Percentiles rank a stretch among this genome's conserved stretches.
Evolutionary conservation across 2,888 invertebrate species (phyloP).

Genomic region (Heliconius cydno): DNA sequence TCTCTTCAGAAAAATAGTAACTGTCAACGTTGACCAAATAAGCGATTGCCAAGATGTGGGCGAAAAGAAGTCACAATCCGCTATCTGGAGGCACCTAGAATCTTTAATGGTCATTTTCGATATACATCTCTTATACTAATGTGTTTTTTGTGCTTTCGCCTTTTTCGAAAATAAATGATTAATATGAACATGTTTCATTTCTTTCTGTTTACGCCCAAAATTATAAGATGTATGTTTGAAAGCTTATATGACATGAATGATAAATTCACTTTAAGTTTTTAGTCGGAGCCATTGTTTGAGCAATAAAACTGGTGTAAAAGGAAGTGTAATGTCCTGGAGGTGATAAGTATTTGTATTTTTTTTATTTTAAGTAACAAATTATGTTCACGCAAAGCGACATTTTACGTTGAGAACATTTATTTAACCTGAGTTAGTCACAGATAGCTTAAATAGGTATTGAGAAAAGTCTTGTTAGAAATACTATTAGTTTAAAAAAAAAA

Average conservation of each 20-base stretch:
- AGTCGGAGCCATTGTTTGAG: not conserved
- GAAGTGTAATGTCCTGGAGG: constrained; percentile 16
- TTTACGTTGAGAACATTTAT: not conserved
- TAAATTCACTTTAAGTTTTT: constrained; percentile 5
- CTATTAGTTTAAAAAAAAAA: too few species aligned
- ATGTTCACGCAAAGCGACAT: constrained; percentile 4
- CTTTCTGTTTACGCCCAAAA: constrained; percentile 27
- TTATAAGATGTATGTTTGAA: constrained; percentile 24
- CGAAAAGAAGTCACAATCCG: constrained; percentile 35
- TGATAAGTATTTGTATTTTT: constrained; percentile 8
- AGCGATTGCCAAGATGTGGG: constrained; percentile 36
- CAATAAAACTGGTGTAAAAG: constrained; percentile 12
- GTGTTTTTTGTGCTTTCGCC: constrained; percentile 34
- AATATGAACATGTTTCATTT: constrained; percentile 28
- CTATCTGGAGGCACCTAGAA: constrained; percentile 36
- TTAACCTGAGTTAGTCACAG: not conserved
- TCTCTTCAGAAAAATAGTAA: constrained; percentile 36
- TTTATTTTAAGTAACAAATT: constrained; percentile 19
- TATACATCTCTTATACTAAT: constrained; percentile 31
- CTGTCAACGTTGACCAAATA: constrained; percentile 42
- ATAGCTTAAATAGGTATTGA: not conserved
- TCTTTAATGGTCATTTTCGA: constrained; percentile 30
- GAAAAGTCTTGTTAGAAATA: not conserved
- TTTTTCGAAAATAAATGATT: constrained; percentile 32
- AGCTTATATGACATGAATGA: constrained; percentile 12